These are phyloP conservation scores for Catalaphyllia jardinei DNA, from an alignment of 64 coral and sea anemone species.

Conservation along the genomic window DNA sequence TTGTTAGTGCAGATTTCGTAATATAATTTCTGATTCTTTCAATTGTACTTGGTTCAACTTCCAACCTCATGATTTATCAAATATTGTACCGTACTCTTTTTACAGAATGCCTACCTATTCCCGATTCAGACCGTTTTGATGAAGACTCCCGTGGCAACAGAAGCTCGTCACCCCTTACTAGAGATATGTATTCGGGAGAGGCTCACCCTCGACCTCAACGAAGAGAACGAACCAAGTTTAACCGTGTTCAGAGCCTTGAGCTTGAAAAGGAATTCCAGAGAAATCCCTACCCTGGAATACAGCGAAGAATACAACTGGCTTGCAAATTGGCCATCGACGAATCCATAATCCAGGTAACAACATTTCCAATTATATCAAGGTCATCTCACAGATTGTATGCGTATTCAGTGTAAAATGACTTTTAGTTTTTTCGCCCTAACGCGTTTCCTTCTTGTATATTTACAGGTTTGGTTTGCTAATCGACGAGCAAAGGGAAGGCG, in stretches of 20 bases:
- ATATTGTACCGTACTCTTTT: too few species aligned
- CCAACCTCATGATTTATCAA: too few species aligned
- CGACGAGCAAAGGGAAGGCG: slow-evolving; percentile 45
- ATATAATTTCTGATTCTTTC: too few species aligned
- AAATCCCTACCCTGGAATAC: slow-evolving; percentile 55
- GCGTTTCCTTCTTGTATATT: slow-evolving; percentile 7
- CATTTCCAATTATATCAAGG: too few species aligned
- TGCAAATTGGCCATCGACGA: slow-evolving; percentile 62
- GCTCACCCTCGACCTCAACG: neutral
- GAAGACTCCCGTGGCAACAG: neutral
- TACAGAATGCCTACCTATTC: neutral
- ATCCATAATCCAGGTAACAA: slow-evolving; percentile 53
- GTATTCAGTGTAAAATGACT: too few species aligned
- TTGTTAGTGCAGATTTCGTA: too few species aligned
- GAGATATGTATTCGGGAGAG: neutral
- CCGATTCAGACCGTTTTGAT: neutral
- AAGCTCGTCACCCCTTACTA: neutral
- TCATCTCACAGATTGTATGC: too few species aligned
- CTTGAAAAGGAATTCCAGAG: slow-evolving; percentile 65
- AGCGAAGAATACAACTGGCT: slow-evolving; percentile 51
- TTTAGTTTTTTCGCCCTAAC: too few species aligned
- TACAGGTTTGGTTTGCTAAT: slow-evolving; percentile 69
- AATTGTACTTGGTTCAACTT: too few species aligned
- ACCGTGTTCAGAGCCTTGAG: slow-evolving; percentile 11
- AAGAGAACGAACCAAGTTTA: slow-evolving; percentile 37